Evolutionary conservation across 2,113 vertebrate genomes (phyloP).

Genomic region (Saiga tatarica): DNA sequence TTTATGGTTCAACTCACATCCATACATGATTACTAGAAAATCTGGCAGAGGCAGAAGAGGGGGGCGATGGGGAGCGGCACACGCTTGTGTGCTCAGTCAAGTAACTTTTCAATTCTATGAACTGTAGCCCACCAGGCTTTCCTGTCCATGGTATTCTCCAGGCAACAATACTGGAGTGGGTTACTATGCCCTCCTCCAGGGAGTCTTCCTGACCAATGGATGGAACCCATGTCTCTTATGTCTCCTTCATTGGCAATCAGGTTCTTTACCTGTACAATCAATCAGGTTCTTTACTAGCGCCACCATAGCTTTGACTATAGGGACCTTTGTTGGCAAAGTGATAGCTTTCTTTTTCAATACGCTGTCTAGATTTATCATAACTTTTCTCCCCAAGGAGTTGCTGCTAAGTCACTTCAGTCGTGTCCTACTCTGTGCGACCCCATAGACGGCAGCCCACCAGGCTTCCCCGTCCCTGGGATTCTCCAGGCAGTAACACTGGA

Average conservation of each 20-base stretch:
- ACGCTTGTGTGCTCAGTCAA: fast-evolving
- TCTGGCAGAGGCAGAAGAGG: no score
- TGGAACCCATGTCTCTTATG: background rate
- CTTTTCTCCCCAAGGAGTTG: background rate
- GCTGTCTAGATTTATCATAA: background rate
- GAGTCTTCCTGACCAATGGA: background rate
- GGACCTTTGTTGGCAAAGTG: background rate
- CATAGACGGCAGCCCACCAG: no score
- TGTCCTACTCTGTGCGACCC: no score
- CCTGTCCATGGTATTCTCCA: background rate
- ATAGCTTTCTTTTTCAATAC: background rate
- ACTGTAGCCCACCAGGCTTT: background rate
- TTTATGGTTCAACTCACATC: background rate
- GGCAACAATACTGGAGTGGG: background rate
- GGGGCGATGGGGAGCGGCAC: no score
- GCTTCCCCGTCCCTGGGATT: no score
- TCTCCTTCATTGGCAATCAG: background rate
- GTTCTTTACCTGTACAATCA: background rate
- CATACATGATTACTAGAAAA: background rate
- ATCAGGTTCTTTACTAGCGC: background rate
- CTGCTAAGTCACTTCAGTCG: no score
- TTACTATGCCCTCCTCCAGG: background rate
- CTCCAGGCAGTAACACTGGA: no score
- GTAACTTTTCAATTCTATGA: background rate
- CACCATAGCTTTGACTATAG: background rate